A percentile compares a stretch with the other conserved stretches of the same genome.
phyloP scores from a whole-genome alignment of 1,140 invertebrate genomes.

The Philopotamus ludificatus region DNA sequence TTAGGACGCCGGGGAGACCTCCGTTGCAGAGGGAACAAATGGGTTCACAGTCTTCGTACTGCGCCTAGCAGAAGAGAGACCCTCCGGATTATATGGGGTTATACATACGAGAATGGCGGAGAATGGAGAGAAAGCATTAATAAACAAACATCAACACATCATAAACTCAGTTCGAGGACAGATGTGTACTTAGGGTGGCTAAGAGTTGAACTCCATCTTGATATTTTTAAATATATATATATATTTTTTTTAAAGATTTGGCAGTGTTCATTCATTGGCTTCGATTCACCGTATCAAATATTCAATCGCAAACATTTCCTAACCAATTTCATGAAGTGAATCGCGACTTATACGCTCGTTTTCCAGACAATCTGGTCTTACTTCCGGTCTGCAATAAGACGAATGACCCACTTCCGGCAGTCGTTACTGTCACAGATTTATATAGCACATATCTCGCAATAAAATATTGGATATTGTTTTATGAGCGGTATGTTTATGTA shows the following conservation, averaged over 20 bases:
- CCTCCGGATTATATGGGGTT: neutral
- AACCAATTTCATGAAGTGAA: neutral
- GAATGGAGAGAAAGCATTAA: neutral
- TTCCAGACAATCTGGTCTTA: neutral
- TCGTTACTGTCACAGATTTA: neutral
- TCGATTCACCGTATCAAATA: too few species aligned
- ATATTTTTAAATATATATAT: too few species aligned
- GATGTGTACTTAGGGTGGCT: neutral
- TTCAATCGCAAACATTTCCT: neutral
- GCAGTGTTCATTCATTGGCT: too few species aligned
- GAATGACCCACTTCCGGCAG: neutral
- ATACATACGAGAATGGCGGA: neutral
- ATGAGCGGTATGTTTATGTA: too few species aligned
- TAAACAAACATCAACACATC: neutral
- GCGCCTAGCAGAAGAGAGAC: neutral
- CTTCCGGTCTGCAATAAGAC: neutral
- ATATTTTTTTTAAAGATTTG: too few species aligned
- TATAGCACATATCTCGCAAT: too few species aligned
- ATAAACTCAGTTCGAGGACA: neutral
- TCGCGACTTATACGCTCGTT: neutral
- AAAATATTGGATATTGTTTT: too few species aligned
- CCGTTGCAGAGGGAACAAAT: neutral
- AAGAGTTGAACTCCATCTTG: neutral
- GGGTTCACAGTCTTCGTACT: neutral
- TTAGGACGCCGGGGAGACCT: constrained; percentile 6